Evolutionary conservation across 2,113 vertebrate species (phyloP), one percentile per base, ranked within the genome.

Genomic region (Lophochroa leadbeateri): DNA sequence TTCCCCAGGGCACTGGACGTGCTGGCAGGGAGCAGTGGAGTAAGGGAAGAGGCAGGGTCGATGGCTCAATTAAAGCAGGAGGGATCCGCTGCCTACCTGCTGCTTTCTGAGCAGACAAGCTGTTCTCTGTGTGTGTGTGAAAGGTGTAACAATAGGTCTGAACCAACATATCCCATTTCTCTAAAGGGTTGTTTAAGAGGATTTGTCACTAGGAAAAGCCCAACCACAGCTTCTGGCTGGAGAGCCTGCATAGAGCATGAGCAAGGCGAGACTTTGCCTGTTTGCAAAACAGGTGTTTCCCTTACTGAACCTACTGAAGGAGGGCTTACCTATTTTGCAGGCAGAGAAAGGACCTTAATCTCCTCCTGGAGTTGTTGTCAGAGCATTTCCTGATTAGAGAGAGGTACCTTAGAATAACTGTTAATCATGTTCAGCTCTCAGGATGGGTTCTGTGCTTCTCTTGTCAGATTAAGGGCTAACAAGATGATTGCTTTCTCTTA

Each of bases 401-500:
- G 89, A 76, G n/a, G 39, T 94, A 68, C 29, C 82, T 86, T 69
- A 76, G 78, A 90, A 57, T 90, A 87, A 92, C 68, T 77, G 82
- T 70, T 95, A 93, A 88, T 95, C 86, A 82, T 23, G 61, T 82
- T 93, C 88, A 68, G 29, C 82, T 90, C 57, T 91, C 61, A 81
- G 64, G 39, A 86, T 81, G 76, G 72, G 46, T 60, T 90, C 85
- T 87, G 43, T 47, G 43, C 82, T 91, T 65, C 65, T 90, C 33
- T 86, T 86, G 77, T 92, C 94, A 91, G 72, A 94, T 96, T 96
- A 96, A 71, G 47, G 83, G 60, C 88, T 96, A 94, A 95, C 68
- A 94, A 92, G 76, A 92, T 88, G 94, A 90, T 64, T 69, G 50
- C 47, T 81, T 88, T 90, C 60, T 94, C 64, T 60, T 86, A 50